Evolutionary conservation across 2,113 vertebrate species (phyloP), one percentile per base, ranked within the genome.

Genomic region (Silurus asotus): DNA sequence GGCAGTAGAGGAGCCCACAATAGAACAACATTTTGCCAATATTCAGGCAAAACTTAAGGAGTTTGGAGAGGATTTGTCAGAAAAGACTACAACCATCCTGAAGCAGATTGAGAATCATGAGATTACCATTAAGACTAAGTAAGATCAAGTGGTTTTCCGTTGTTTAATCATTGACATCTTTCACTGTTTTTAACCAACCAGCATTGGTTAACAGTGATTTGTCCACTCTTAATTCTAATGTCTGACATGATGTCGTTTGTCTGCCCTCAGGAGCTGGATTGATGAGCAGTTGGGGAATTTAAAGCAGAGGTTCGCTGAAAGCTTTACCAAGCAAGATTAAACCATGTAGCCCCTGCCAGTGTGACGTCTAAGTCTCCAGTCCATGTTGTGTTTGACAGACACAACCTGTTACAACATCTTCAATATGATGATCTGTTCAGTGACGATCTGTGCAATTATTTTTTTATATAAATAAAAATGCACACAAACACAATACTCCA

Each of bases 241-340:
- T 59, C 55, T 72, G 6, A 74, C 37, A 23, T 37, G 45, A 3
- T 74, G 11, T 7, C 6, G 8, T 84, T 49, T 58, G 0, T 70
- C 11, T 83, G 8, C 89, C 4, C 64, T 51, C 82, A 95, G 95
- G 70, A 76, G 0, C 83, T 95, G 92, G 92, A n/a, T 94, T 0
- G 0, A 1, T 0, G 62, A 87, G 0, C 5, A 55, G 8, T 1
- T 88, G 0, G 77, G 89, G 0, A 85, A 58, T 15, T 0, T 93
- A 0, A 92, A 89, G 89, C 0, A 0, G 8, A 87, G 79, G 59
- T 0, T 92, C 8, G 51, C 72, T 0, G 86, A 88, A 77, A 45
- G 67, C 51, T 87, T 92, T 75, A 75, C 55, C 45, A 11, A 65
- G 23, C 48, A 19, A 0, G 10, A 84, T 23, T 48, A 62, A 80